A percentile compares a stretch with the other conserved stretches of the same genome.
Evolutionary conservation across 2,888 invertebrate genomes (phyloP).

Genomic region (Ganaspis brasiliensis): DNA sequence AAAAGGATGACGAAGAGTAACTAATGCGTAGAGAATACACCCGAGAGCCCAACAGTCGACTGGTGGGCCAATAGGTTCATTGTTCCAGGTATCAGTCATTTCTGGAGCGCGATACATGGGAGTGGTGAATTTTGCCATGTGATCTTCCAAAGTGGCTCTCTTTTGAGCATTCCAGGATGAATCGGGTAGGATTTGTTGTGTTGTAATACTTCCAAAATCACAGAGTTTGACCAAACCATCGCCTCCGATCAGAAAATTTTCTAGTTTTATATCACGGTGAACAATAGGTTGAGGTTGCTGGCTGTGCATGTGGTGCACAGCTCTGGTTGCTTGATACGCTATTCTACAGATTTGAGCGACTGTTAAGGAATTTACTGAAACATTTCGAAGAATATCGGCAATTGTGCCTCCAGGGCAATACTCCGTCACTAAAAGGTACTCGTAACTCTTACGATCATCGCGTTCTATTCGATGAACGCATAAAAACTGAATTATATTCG

Average conservation of each 20-base stretch:
- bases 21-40: slow-evolving; percentile 95
- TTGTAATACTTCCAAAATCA: slow-evolving; percentile 98
- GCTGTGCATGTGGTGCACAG: slow-evolving; percentile 96
- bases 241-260: slow-evolving; percentile 94
- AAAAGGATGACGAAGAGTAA: slow-evolving; percentile 97
- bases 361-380: slow-evolving; percentile 82
- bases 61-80: slow-evolving; percentile 94
- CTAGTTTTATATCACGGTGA: slow-evolving; percentile 97
- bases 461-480: slow-evolving; percentile 84
- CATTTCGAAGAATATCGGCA: slow-evolving; percentile 74
- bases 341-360: slow-evolving; percentile 89
- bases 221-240: slow-evolving; percentile 95
- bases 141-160: slow-evolving; percentile 95
- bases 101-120: slow-evolving; percentile 99
- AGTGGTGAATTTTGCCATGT: slow-evolving; percentile 90
- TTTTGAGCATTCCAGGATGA: slow-evolving; percentile 96
- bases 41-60: slow-evolving; percentile 99
- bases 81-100: slow-evolving; percentile 98
- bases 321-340: slow-evolving; percentile 94
- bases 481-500: slow-evolving; percentile 94
- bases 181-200: slow-evolving; percentile 90
- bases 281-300: slow-evolving; percentile 93
- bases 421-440: slow-evolving; percentile 96
- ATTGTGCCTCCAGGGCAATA: slow-evolving; percentile 89
- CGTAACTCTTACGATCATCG: slow-evolving; percentile 80